Evolutionary conservation across 1,140 invertebrate genomes (phyloP).

Genomic region (Zaprionus ghesquierei): DNA sequence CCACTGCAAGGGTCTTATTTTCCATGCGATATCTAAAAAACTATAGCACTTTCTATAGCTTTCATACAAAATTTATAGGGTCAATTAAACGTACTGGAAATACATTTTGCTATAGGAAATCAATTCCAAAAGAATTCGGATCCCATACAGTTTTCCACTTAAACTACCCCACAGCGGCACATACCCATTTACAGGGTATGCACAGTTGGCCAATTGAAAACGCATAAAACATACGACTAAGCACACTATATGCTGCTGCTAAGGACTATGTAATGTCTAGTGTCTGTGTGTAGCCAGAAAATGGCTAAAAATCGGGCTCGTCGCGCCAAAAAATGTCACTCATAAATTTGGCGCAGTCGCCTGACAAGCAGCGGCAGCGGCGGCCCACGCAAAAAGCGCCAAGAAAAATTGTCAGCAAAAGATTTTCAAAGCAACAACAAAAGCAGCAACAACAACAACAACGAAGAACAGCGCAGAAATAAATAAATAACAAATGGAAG

Average conservation of each 20-base stretch:
- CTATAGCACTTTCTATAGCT: no score
- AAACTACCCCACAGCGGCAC: neutral
- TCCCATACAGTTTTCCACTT: neutral
- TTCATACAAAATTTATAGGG: no score
- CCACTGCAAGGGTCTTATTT: no score
- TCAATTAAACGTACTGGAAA: no score
- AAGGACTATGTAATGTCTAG: neutral
- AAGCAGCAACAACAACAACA: constrained; percentile 5
- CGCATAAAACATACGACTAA: constrained; percentile 54
- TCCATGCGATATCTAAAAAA: no score
- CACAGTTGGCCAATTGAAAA: constrained; percentile 59
- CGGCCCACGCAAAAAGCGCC: constrained; percentile 46
- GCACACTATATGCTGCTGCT: neutral
- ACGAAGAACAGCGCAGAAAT: constrained; percentile 42
- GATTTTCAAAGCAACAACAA: constrained; percentile 33
- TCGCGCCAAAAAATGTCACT: constrained; percentile 70
- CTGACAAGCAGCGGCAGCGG: constrained; percentile 23
- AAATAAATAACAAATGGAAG: constrained; percentile 32
- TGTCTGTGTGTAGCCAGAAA: constrained; percentile 26
- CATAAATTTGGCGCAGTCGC: constrained; percentile 63
- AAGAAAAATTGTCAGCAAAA: constrained; percentile 33
- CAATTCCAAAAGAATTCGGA: no score
- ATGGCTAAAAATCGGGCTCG: constrained; percentile 32
- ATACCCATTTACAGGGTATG: neutral
- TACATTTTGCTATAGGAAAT: no score